Evolutionary conservation across 1,140 invertebrate genomes (phyloP).

Genomic region (Drosophila biarmipes): DNA sequence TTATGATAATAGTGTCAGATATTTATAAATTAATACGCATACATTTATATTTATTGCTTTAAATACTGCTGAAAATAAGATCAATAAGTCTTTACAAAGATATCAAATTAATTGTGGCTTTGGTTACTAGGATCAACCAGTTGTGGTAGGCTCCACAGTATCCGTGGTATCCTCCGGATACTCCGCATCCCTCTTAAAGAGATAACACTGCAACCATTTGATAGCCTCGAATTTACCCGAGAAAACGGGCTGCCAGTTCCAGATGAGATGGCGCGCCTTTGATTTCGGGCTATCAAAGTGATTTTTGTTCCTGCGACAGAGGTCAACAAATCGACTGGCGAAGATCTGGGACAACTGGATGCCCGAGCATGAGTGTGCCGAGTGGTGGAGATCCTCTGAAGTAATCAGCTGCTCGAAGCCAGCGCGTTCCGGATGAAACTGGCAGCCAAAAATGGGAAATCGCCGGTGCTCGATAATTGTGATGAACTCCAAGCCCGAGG

Average conservation of each 20-base stretch:
- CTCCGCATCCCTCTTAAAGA: slow-evolving; percentile 52
- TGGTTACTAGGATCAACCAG: too few species aligned
- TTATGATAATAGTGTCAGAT: too few species aligned
- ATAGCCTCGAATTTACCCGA: slow-evolving; percentile 79
- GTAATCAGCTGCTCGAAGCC: slow-evolving; percentile 90
- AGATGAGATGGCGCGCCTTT: slow-evolving; percentile 86
- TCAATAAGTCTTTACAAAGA: not conserved
- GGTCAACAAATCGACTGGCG: slow-evolving; percentile 91
- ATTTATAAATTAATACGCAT: too few species aligned
- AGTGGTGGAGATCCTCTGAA: slow-evolving; percentile 86
- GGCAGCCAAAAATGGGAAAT: slow-evolving; percentile 93
- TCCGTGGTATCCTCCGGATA: slow-evolving; percentile 16
- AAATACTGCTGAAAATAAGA: too few species aligned
- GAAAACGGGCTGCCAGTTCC: slow-evolving; percentile 87
- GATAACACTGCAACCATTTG: slow-evolving; percentile 55
- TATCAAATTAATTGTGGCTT: not conserved
- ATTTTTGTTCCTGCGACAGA: slow-evolving; percentile 88
- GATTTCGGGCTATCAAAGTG: slow-evolving; percentile 84
- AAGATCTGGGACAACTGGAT: slow-evolving; percentile 90
- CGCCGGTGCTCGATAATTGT: slow-evolving; percentile 87
- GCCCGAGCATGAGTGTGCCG: slow-evolving; percentile 84
- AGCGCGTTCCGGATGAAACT: slow-evolving; percentile 96
- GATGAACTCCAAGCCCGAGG: slow-evolving; percentile 87
- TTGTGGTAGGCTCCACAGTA: not conserved
- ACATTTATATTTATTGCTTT: too few species aligned